phyloP scores from a whole-genome alignment of 2,797 vertebrate species.

The Hozukius guyotensis region DNA sequence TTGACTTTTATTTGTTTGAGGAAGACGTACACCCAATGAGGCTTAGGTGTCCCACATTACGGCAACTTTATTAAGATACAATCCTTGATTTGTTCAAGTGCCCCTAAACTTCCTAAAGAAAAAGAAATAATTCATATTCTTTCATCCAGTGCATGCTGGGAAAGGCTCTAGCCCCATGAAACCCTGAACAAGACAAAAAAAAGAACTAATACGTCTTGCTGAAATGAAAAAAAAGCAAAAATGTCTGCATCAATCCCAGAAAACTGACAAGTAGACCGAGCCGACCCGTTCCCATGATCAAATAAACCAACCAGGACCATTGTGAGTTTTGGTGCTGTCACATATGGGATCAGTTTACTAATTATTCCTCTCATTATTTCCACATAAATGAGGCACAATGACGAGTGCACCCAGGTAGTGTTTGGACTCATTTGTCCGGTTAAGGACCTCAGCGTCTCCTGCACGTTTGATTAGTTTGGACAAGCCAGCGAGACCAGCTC shows the following conservation, averaged over 20 bases:
- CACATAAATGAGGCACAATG: neutral
- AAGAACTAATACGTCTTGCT: neutral
- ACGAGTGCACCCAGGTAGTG: slow-evolving; percentile 16
- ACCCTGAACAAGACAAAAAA: neutral
- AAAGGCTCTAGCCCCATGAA: neutral
- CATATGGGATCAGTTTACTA: slow-evolving; percentile 23
- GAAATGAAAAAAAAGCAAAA: neutral
- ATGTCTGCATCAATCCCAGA: neutral
- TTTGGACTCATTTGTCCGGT: slow-evolving; percentile 57
- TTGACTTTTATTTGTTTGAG: too few relatives aligned
- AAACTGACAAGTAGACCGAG: neutral
- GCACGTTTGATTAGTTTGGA: slow-evolving; percentile 58
- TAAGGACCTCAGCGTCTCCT: slow-evolving; percentile 14
- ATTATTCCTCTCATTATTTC: slow-evolving; percentile 39
- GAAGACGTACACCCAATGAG: too few relatives aligned
- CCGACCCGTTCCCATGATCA: neutral
- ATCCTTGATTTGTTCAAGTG: neutral
- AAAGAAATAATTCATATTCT: neutral
- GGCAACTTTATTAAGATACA: neutral
- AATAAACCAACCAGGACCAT: neutral
- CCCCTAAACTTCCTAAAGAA: neutral
- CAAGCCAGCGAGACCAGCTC: slow-evolving; percentile 22
- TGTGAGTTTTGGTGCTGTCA: neutral
- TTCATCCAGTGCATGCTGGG: neutral
- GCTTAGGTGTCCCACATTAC: too few relatives aligned